Evolutionary conservation across 2,888 invertebrate species (phyloP).

Genomic region (Phoenoteleia sp.): DNA sequence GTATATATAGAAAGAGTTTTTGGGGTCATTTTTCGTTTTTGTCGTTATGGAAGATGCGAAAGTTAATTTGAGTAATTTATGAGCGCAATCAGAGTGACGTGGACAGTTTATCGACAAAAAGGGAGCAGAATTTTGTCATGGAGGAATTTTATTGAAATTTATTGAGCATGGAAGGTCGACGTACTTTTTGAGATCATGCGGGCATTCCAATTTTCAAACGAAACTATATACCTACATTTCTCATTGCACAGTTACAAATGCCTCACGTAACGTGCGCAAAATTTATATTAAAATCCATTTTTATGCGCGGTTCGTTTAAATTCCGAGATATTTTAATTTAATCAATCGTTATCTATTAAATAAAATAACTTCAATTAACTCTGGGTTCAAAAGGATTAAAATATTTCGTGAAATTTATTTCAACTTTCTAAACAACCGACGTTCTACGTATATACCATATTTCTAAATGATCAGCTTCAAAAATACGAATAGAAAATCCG

Average conservation of each 20-base stretch:
- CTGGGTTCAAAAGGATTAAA: neutral
- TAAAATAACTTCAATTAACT: neutral
- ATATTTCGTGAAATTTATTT: neutral
- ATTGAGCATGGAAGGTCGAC: constrained; percentile 14
- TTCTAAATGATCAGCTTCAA: no score
- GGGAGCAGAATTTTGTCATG: constrained; percentile 29
- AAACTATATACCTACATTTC: no score
- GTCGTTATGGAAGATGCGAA: constrained; percentile 36
- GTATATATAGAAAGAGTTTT: constrained; percentile 36
- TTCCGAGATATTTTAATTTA: no score
- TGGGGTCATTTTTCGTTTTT: constrained; percentile 48
- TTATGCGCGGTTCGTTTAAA: no score
- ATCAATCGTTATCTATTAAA: no score
- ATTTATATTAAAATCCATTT: no score
- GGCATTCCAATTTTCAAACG: neutral
- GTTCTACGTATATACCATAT: no score
- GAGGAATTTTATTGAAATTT: constrained; percentile 52
- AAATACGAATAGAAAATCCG: neutral
- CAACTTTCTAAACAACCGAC: constrained; percentile 24
- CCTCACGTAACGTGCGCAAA: no score
- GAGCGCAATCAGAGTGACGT: constrained; percentile 53
- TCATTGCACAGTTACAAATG: no score
- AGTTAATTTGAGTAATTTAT: constrained; percentile 64
- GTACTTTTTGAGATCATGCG: neutral
- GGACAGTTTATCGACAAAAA: constrained; percentile 57